A percentile compares a stretch with the other conserved stretches of the same genome.
Conservation (phyloP, 2,113 vertebrate genomes). For the Pyrgilauda ruficollis region DNA sequence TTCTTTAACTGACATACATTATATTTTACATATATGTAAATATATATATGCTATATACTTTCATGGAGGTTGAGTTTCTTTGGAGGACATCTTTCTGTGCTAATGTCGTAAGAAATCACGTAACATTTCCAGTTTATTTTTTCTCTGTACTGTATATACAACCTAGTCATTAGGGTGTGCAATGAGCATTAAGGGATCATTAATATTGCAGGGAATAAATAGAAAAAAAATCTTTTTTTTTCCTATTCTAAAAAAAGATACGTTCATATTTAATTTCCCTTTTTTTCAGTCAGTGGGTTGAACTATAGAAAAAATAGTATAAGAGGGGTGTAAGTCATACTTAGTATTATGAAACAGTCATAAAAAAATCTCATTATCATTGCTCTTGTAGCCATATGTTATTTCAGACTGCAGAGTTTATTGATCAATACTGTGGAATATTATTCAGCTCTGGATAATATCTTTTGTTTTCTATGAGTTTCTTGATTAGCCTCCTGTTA, state of each 20-base stretch:
- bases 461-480: not conserved
- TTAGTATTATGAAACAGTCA: not conserved
- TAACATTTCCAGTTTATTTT: not conserved
- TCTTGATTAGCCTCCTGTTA: not conserved
- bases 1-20: not conserved
- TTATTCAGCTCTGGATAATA: not conserved
- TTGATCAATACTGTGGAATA: not conserved
- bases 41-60: not conserved
- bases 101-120: not conserved
- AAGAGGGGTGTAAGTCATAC: not conserved
- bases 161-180: not conserved
- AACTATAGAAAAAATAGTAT: not conserved
- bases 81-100: not conserved
- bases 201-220: not conserved
- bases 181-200: not conserved
- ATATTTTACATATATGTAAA: not conserved
- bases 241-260: not conserved
- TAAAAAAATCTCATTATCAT: fast-evolving
- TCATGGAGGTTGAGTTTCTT: fast-evolving
- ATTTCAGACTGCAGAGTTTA: not conserved
- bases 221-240: not conserved
- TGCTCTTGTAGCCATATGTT: not conserved
- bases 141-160: not conserved
- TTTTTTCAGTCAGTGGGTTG: not conserved
- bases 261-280: not conserved